Evolutionary conservation across 1,140 invertebrate genomes (phyloP), one percentile per base, ranked within the genome.

Genomic region (Drosophila nigromelanica): DNA sequence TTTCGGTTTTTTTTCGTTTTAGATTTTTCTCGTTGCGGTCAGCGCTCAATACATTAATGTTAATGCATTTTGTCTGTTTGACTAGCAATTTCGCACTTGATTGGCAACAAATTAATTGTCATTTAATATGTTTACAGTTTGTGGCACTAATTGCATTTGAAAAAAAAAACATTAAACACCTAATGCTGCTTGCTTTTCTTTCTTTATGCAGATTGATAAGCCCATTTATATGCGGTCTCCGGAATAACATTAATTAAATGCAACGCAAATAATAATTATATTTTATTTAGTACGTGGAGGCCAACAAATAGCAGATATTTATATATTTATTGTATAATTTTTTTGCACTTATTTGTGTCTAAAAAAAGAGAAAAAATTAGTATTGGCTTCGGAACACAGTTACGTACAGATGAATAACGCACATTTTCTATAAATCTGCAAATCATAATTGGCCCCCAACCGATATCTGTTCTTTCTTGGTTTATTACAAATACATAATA

Each of bases 71-170:
- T 72, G 35, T 50, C 58, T 85, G 82, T 85, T 81, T 78, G 55
- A 73, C 50, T 78, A 63, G 73, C 63, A 80, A 60, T 80, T 80
- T 78, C 78, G 43, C 63, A 78, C 63, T 62, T 87, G 70, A 82
- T 81, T 86, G 70, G 72, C 75, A 71, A 35, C 66, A 85, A 86
- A 86, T 87, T 87, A 87, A 86, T 81, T 87, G 70, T 72, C 75
- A 86, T 86, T 81, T 87, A 87, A 78, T 87, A 67, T 86, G 62
- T 58, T 62, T 63, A 67, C 48, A 61, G 48, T 74, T 68, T 69
- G 73, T 54, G 48, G 61, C 42, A 51, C 81, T 78, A 86, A 86
- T 78, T 85, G 69, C 74, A 75, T 81, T 86, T 64, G 81, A 74
- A 85, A 73, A 86, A 85, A 80, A 86, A 64, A 78, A 74, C 78